Base-by-base conservation (phyloP, 30 jellyfish, hydroid and myxozoan species). In the Haliclystus octoradiatus region DNA sequence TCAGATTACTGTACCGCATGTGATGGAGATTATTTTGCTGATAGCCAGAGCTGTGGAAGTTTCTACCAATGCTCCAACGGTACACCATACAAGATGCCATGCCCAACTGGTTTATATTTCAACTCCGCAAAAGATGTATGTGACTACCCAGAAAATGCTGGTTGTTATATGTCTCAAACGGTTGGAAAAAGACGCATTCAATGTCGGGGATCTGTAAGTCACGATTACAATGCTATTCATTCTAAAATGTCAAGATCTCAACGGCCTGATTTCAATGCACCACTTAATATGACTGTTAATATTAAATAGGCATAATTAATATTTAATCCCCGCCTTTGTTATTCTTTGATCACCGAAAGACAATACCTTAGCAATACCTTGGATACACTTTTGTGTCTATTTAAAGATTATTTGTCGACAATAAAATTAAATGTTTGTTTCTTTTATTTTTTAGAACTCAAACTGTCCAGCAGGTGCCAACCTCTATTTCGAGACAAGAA, bases 21-120 rank as follows among this genome's bases (percentile, higher is more conserved):
- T 19, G 57, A 40, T 19, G 57, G 57, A 40, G 57, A 40, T 40
- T 40, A 40, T 19, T 40, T 40, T 19, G 14, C 57, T 5, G 57
- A 9, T 19, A 40, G 57, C 19, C 14, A 40, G 9, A 40, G 57
- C 57, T 53, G 68, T 24, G 30, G 30, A 4, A 12, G 24, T 13
- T 53, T 5, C 24, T 53, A 5, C 30, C 30, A n/a, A 5, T 53
- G 68, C 30, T 53, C 68, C 30, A 26, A 26, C 30, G 68, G 68
- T 13, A 12, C 24, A 5, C 25, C 68, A 53, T 13, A 53, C 68
- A 12, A 12, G 9, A 53, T 53, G 68, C 68, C 68, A 53, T 53
- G 68, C 30, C 68, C 68, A 12, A 53, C 25, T 53, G 68, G 68
- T 13, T 27, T 53, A 5, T 53, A 53, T 53, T 53, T 13, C 68